Conservation (phyloP, 2,888 invertebrate genomes). For the Ormyrus pomaceus region DNA sequence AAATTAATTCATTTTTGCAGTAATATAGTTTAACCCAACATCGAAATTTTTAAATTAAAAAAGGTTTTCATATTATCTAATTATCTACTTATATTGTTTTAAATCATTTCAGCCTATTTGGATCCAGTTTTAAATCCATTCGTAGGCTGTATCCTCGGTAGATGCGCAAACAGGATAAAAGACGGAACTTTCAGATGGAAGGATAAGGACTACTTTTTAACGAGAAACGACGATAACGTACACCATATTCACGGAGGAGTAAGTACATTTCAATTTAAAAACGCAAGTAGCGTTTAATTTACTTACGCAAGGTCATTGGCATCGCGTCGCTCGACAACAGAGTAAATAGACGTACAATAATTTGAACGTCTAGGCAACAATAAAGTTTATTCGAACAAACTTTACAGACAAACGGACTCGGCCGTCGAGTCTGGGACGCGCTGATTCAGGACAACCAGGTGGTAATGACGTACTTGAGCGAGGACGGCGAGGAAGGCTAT, state of each 20-base stretch:
- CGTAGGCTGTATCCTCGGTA: constrained; percentile 90
- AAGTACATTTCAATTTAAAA: constrained; percentile 62
- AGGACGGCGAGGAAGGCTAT: constrained; percentile 79
- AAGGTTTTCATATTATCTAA: too few relatives aligned
- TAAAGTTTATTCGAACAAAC: background rate
- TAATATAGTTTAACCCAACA: too few relatives aligned
- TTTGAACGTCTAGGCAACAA: background rate
- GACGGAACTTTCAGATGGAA: constrained; percentile 83
- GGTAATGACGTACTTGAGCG: constrained; percentile 76
- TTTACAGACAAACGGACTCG: constrained; percentile 65
- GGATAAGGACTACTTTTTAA: constrained; percentile 82
- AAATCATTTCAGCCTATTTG: constrained; percentile 79
- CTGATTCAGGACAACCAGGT: constrained; percentile 72
- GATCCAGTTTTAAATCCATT: constrained; percentile 82
- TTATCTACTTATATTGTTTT: background rate
- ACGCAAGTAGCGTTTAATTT: background rate
- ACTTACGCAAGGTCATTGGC: background rate
- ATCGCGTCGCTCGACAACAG: too few relatives aligned
- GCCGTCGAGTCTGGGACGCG: constrained; percentile 76
- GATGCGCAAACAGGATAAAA: constrained; percentile 88
- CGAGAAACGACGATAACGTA: constrained; percentile 82
- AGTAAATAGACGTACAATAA: background rate
- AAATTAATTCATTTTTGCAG: too few relatives aligned
- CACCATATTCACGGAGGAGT: constrained; percentile 89
- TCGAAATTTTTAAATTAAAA: too few relatives aligned